These are phyloP conservation scores for Hyperoplus immaculatus DNA, from an alignment of 2,797 vertebrate genomes.

Conservation along the genomic window DNA sequence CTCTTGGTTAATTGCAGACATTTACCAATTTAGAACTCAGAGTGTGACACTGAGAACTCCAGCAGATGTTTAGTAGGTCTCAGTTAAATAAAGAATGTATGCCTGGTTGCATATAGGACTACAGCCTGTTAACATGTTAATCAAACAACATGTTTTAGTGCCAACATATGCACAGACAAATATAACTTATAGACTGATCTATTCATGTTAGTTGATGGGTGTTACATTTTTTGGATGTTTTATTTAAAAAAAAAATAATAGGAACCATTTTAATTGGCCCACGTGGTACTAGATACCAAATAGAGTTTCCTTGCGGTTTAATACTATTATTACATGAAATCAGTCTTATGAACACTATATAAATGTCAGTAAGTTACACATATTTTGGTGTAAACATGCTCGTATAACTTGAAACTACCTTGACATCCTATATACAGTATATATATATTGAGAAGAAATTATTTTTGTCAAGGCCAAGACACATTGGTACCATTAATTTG, in stretches of 20 bases:
- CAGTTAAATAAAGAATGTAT: constrained; percentile 39
- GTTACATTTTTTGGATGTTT: background rate
- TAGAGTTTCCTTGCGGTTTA: background rate
- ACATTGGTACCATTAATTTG: background rate
- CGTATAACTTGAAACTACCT: background rate
- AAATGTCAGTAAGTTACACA: background rate
- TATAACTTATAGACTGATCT: background rate
- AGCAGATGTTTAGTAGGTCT: constrained; percentile 68
- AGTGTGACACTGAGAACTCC: constrained; percentile 67
- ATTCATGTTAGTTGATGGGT: background rate
- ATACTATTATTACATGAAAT: background rate
- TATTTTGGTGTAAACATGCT: background rate
- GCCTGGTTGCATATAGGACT: constrained; percentile 37
- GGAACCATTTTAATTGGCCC: constrained; percentile 1
- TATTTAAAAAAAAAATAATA: background rate
- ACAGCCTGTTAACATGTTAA: constrained; percentile 34
- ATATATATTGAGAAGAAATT: background rate
- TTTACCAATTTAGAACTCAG: constrained; percentile 72
- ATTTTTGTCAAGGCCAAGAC: background rate
- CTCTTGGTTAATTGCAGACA: constrained; percentile 80
- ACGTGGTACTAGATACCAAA: background rate
- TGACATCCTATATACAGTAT: background rate
- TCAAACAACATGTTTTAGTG: constrained; percentile 16
- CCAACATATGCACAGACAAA: constrained; percentile 4
- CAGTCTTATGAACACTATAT: background rate